phyloP scores from a whole-genome alignment of 2,797 vertebrate genomes.

The Serranus cabrilla region DNA sequence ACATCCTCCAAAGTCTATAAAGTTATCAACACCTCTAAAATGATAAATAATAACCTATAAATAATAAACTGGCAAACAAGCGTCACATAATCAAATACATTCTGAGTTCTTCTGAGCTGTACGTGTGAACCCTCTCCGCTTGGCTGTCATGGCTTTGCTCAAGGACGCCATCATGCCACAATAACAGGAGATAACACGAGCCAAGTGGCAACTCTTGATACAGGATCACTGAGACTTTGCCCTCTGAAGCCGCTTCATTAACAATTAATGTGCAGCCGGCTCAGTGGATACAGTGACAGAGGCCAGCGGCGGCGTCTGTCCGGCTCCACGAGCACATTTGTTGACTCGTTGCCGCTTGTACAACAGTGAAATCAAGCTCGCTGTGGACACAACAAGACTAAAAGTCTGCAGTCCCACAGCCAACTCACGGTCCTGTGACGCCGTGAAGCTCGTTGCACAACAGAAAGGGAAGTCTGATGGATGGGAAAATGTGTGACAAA shows the following conservation, averaged over 20 bases:
- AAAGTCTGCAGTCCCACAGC: background rate
- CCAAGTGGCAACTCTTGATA: slow-evolving; percentile 4
- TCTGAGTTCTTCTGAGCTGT: too few relatives aligned
- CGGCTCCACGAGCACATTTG: background rate
- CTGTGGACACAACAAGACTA: background rate
- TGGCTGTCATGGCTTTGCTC: background rate
- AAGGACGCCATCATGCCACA: background rate
- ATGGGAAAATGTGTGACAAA: background rate
- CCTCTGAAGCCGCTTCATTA: slow-evolving; percentile 33
- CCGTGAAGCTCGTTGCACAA: background rate
- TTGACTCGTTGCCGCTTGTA: background rate
- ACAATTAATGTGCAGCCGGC: slow-evolving; percentile 15
- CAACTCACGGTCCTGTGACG: background rate
- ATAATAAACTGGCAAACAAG: too few relatives aligned
- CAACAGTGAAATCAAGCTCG: slow-evolving; percentile 20
- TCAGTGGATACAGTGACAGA: slow-evolving; percentile 33
- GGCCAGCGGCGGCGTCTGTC: background rate
- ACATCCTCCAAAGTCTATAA: background rate
- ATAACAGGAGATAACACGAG: background rate
- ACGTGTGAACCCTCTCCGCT: background rate
- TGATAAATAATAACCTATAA: too few relatives aligned
- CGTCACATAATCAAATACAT: too few relatives aligned
- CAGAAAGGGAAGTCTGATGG: background rate
- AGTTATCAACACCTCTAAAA: background rate
- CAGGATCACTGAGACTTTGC: slow-evolving; percentile 40